A percentile compares a stretch with the other conserved stretches of the same genome.
These are phyloP conservation scores for Eutrigla gurnardus DNA, from an alignment of 2,797 vertebrate species.

Conservation along the genomic window DNA sequence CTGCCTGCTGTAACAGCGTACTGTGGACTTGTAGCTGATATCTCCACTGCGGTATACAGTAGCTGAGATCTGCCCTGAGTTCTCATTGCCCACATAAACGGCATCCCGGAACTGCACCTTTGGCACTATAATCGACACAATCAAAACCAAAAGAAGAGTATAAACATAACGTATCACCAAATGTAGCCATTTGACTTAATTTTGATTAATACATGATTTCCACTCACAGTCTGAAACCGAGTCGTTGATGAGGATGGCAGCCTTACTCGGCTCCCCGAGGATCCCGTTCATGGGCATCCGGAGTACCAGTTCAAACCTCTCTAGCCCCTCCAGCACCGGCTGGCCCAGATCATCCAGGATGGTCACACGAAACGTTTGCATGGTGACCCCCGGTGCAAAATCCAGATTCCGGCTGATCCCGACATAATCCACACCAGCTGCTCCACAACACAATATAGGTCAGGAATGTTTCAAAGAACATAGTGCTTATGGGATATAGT, in stretches of 20 bases:
- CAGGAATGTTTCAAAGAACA: constrained; percentile 45
- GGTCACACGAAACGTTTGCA: constrained; percentile 89
- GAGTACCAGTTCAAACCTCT: constrained; percentile 92
- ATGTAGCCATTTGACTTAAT: background rate
- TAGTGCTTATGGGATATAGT: constrained; percentile 18
- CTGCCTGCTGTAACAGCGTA: constrained; percentile 94
- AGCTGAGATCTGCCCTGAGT: constrained; percentile 85
- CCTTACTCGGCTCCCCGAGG: constrained; percentile 90
- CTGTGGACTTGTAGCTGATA: constrained; percentile 87
- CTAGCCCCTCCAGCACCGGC: constrained; percentile 90
- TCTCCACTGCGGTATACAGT: constrained; percentile 91
- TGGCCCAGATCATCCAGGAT: constrained; percentile 95
- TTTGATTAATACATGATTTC: background rate
- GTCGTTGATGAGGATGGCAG: constrained; percentile 91
- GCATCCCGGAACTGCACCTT: constrained; percentile 93
- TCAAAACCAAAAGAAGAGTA: constrained; percentile 13
- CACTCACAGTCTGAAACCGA: constrained; percentile 92
- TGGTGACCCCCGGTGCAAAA: constrained; percentile 91
- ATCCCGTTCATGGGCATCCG: constrained; percentile 93
- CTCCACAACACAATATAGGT: constrained; percentile 55
- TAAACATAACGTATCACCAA: background rate
- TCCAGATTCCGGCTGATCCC: constrained; percentile 95
- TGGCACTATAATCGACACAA: constrained; percentile 84
- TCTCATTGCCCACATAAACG: constrained; percentile 85
- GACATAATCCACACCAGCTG: constrained; percentile 94